Evolutionary conservation across 2,888 invertebrate genomes (phyloP), one percentile per base, ranked within the genome.

Genomic region (Drosophila demipolita): DNA sequence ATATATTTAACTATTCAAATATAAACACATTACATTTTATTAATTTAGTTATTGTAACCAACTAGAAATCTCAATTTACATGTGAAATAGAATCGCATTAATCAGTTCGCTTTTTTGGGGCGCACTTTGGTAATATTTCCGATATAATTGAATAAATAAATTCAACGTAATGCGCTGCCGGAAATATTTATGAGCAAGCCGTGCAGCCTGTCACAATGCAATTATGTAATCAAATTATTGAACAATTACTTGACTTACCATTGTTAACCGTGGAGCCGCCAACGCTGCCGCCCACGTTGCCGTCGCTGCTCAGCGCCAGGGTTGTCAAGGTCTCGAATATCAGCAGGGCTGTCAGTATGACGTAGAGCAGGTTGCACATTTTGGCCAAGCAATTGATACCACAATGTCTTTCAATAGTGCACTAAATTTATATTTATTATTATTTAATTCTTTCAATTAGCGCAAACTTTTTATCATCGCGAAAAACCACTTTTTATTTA

Each of bases 221-320:
- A 36, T 67, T 57, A 61, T 53, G 33, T 9, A 45, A 63, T 55
- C 29, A 38, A 45, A 35, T 42, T 38, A n/a, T 40, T 60, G 23
- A 48, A 40, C 36, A 61, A 49, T 58, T 9, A 23, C 9, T 54
- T 11, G 23, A 91, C 92, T 92, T 66, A 92, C 92, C 92, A 78
- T 92, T 92, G 79, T 92, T 91, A 11, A 82, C 83, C 11, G 87
- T 78, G 60, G 81, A 86, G 15, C 82, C 85, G 38, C 89, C 83
- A 3, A 66, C 72, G 59, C 63, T 77, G 58, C 84, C 76, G 55
- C 84, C 77, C 17, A 77, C 60, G 59, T 78, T 62, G 23, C 68
- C 74, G 40, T 75, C 78, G 65, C 78, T 85, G 69, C 83, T 86
- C 29, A 83, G 36, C 15, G 88, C 88, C 73, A 60, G 49, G 32